Base-by-base conservation (phyloP, 2,888 invertebrate species). In the Acrocyrtus sp. region DNA sequence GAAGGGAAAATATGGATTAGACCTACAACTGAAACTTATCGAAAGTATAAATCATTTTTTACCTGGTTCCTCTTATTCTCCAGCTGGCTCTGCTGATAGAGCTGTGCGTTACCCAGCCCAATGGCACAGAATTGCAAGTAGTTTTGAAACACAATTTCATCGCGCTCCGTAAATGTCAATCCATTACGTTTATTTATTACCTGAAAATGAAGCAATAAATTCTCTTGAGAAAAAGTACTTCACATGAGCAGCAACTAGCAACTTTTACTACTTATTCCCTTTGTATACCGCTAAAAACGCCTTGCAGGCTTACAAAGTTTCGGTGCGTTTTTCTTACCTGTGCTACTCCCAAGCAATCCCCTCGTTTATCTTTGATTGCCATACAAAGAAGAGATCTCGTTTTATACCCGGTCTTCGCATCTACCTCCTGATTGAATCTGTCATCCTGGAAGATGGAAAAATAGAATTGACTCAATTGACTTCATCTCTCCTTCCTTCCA, bases 111-210 rank as follows among this genome's bases (percentile, higher is more conserved):
- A 75, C 95, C 90, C 63, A 97, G 88, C 2, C 96, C 96, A 81
- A 97, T 97, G 75, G 96, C 96, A 86, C 97, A 97, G 86, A 97
- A 97, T 85, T 96, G 96, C 76, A 97, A 89, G 87, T 97, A 97
- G 82, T 94, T 91, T 70, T 92, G 88, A 86, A 97, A 97, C 66
- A 96, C 91, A 84, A 93, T 88, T 87, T 97, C 96, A 86, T 98
- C 98, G 84, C 90, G 90, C 75, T 89, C 86, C 62, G 94, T 94
- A 86, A 95, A 95, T 74, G 91, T 90, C 73, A 91, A 89, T 82
- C 93, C 93, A 84, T 91, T 92, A 81, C 93, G 90, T 87, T 95
- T 95, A 87, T 95, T 95, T 85, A 95, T 95, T 82, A 94, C 95
- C 91, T 91, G 84, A 68, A 57, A 75, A 60, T 34, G 53, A 12